phyloP scores from a whole-genome alignment of 2,888 invertebrate species.

The Eretmocerus hayati region DNA sequence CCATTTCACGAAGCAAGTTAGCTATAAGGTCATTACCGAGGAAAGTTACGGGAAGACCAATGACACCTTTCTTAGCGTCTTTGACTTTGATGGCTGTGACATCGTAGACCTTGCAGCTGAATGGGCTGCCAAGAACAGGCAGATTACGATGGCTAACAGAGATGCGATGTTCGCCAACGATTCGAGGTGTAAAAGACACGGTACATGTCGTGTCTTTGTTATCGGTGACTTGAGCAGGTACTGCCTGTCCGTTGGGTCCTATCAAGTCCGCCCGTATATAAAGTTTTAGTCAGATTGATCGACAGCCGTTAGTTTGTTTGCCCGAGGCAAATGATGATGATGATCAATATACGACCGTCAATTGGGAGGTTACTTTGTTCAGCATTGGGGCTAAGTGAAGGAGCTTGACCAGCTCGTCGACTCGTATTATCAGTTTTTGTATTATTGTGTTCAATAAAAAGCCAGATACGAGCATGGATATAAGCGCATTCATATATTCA shows the following conservation, averaged over 20 bases:
- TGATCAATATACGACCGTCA: not conserved
- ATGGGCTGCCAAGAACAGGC: constrained; percentile 86
- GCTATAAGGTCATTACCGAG: no score
- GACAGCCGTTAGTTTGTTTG: constrained; percentile 9
- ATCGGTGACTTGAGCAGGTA: constrained; percentile 82
- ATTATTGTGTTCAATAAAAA: not conserved
- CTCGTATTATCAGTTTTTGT: not conserved
- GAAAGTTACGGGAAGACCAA: constrained; percentile 87
- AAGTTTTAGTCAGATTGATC: no score
- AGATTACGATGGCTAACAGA: constrained; percentile 76
- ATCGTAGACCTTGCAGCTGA: constrained; percentile 91
- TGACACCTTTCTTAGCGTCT: constrained; percentile 79
- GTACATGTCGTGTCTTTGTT: constrained; percentile 75
- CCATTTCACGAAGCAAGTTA: no score
- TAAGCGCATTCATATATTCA: constrained; percentile 12
- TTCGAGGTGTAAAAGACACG: constrained; percentile 85
- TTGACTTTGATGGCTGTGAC: constrained; percentile 90
- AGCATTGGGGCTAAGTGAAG: not conserved
- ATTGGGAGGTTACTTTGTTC: not conserved
- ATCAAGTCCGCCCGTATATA: constrained; percentile 42
- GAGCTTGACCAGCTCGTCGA: not conserved
- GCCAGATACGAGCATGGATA: not conserved
- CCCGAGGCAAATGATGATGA: not conserved
- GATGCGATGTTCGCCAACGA: constrained; percentile 87
- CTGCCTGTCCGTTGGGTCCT: constrained; percentile 89